These are phyloP conservation scores for Molossus alvarezi DNA, from an alignment of 2,797 vertebrate genomes.

Conservation along the genomic window DNA sequence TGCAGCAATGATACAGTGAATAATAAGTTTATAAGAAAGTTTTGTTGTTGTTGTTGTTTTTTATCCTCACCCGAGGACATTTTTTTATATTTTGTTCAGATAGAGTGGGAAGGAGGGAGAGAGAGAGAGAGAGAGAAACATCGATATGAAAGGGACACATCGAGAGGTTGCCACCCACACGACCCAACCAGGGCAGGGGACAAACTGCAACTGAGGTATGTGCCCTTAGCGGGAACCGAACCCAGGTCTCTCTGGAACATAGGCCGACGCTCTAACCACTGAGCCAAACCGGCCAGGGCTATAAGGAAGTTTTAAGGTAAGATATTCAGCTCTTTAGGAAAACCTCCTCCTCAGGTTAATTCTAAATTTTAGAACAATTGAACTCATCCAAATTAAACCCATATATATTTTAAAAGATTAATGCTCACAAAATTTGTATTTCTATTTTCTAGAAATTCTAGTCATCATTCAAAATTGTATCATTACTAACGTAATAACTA, in stretches of 20 bases:
- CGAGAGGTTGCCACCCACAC: too few relatives aligned
- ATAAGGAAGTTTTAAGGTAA: conserved; percentile 30
- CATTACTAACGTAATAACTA: conserved; percentile 64
- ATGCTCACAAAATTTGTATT: conserved; percentile 84
- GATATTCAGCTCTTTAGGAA: conserved; percentile 69
- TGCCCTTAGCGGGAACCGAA: too few relatives aligned
- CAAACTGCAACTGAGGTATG: too few relatives aligned
- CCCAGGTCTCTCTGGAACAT: too few relatives aligned
- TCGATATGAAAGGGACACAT: too few relatives aligned
- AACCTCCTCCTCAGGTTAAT: conserved; percentile 87
- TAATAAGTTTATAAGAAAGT: neutral
- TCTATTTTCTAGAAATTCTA: conserved; percentile 81
- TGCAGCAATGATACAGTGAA: conserved; percentile 79
- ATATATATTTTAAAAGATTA: conserved; percentile 83
- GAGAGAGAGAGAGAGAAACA: too few relatives aligned
- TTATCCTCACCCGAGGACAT: too few relatives aligned
- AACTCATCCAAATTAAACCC: conserved; percentile 87
- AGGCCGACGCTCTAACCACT: too few relatives aligned
- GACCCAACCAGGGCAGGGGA: too few relatives aligned
- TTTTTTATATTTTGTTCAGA: too few relatives aligned
- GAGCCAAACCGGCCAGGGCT: neutral
- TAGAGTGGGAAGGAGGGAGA: too few relatives aligned
- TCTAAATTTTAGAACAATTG: conserved; percentile 89
- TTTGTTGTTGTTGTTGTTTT: too few relatives aligned
- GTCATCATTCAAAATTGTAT: conserved; percentile 62